These are phyloP conservation scores for Thunnus thynnus DNA, from an alignment of 2,113 vertebrate genomes.

Conservation along the genomic window DNA sequence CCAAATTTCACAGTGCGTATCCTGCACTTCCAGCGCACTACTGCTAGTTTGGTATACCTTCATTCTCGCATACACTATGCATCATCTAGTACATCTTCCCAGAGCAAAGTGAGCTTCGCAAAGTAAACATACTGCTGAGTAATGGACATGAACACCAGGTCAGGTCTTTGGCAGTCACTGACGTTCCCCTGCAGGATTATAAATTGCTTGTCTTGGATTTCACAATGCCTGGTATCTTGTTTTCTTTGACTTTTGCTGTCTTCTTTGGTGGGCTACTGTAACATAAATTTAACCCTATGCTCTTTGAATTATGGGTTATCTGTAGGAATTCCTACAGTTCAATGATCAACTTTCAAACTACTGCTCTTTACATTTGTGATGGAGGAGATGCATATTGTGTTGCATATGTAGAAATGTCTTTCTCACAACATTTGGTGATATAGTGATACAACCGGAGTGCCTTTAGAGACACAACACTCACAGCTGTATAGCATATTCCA, in stretches of 20 bases:
- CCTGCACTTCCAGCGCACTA: slow-evolving; percentile 54
- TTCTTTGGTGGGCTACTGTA: slow-evolving; percentile 48
- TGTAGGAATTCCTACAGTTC: slow-evolving; percentile 14
- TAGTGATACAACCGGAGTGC: slow-evolving; percentile 1
- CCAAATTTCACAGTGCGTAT: slow-evolving; percentile 69
- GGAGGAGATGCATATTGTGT: slow-evolving; percentile 1
- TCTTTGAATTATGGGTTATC: slow-evolving; percentile 41
- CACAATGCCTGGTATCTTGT: slow-evolving; percentile 6
- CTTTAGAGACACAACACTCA: slow-evolving; percentile 10
- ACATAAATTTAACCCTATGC: slow-evolving; percentile 20
- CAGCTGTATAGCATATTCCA: slow-evolving; percentile 28
- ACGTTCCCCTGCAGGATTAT: slow-evolving; percentile 16
- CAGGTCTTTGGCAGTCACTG: slow-evolving; percentile 41
- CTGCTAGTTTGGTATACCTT: slow-evolving; percentile 35
- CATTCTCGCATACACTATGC: slow-evolving; percentile 7
- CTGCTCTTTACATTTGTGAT: slow-evolving; percentile 2
- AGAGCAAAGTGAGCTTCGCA: slow-evolving; percentile 42
- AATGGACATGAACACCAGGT: slow-evolving; percentile 37
- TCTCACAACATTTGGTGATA: slow-evolving; percentile 29
- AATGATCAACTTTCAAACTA: background rate
- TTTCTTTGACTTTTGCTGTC: slow-evolving; percentile 28
- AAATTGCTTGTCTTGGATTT: slow-evolving; percentile 45
- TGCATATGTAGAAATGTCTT: slow-evolving; percentile 11
- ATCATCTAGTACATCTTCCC: slow-evolving; percentile 20
- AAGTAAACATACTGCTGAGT: slow-evolving; percentile 41